Evolutionary conservation across 2,888 invertebrate species (phyloP).

Genomic region (Drosophila mimica): DNA sequence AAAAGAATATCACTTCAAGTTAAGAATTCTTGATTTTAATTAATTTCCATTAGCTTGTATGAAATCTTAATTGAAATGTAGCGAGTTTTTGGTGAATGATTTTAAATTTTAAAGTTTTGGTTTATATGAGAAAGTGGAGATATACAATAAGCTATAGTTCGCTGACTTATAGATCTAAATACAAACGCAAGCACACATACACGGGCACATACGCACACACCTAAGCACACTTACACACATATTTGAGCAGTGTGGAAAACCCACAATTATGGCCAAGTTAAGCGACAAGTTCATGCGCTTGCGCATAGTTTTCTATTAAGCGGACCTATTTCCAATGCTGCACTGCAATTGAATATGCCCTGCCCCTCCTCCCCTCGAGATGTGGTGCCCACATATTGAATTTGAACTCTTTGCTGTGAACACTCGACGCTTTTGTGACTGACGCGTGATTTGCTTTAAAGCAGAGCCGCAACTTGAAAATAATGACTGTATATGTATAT

Average conservation of each 20-base stretch:
- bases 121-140: neutral
- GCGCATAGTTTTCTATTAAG: constrained; percentile 37
- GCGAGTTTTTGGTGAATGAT: neutral
- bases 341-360: constrained; percentile 17
- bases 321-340: constrained; percentile 7
- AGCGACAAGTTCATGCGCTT: constrained; percentile 70
- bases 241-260: neutral
- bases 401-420: constrained; percentile 38
- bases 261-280: constrained; percentile 30
- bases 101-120: neutral
- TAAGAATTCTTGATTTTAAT: neutral
- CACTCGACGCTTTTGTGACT: constrained; percentile 44
- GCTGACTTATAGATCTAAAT: neutral
- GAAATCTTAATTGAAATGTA: neutral
- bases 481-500: neutral
- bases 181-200: neutral
- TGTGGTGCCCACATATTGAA: constrained; percentile 11
- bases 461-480: constrained; percentile 21
- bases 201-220: too few species aligned
- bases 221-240: neutral
- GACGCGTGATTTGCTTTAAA: constrained; percentile 43
- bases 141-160: neutral
- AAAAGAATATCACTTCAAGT: neutral
- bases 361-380: neutral
- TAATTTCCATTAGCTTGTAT: neutral